phyloP scores from a whole-genome alignment of 1,140 invertebrate genomes.

The Microplitis mediator region DNA sequence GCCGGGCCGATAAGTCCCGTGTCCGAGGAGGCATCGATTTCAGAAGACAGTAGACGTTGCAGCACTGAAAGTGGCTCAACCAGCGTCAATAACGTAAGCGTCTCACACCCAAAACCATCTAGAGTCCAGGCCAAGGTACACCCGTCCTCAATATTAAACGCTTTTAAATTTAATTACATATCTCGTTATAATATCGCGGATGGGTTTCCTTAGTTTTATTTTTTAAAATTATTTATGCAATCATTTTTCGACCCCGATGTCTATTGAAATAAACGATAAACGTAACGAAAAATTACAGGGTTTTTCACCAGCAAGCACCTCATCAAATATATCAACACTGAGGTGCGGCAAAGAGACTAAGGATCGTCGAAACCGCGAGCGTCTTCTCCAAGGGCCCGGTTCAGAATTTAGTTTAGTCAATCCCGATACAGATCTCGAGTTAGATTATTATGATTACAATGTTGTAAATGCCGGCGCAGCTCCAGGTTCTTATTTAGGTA shows the following conservation, averaged over 20 bases:
- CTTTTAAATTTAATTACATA: slow-evolving; percentile 22
- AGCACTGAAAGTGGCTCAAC: slow-evolving; percentile 43
- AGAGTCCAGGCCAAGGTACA: slow-evolving; percentile 44
- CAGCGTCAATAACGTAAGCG: slow-evolving; percentile 53
- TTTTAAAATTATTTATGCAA: no score
- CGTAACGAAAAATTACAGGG: slow-evolving; percentile 61
- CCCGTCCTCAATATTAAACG: slow-evolving; percentile 26
- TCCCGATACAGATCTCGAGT: slow-evolving; percentile 76
- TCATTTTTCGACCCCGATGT: not conserved
- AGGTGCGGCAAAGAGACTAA: slow-evolving; percentile 73
- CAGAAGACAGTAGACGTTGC: slow-evolving; percentile 43
- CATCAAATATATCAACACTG: slow-evolving; percentile 62
- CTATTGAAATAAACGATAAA: not conserved
- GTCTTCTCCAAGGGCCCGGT: slow-evolving; percentile 69
- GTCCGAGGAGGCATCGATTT: slow-evolving; percentile 40
- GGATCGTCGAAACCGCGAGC: slow-evolving; percentile 74
- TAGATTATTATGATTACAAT: slow-evolving; percentile 90
- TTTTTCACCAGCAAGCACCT: slow-evolving; percentile 70
- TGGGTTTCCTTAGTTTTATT: slow-evolving; percentile 5
- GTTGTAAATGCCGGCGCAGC: slow-evolving; percentile 78
- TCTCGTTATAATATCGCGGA: slow-evolving; percentile 5
- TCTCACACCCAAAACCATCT: slow-evolving; percentile 43
- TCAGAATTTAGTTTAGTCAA: slow-evolving; percentile 80
- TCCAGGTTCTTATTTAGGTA: slow-evolving; percentile 82
- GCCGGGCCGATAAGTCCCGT: slow-evolving; percentile 43